These are phyloP conservation scores for Puffinus mauretanicus DNA, from an alignment of 2,113 vertebrate species.

Conservation along the genomic window DNA sequence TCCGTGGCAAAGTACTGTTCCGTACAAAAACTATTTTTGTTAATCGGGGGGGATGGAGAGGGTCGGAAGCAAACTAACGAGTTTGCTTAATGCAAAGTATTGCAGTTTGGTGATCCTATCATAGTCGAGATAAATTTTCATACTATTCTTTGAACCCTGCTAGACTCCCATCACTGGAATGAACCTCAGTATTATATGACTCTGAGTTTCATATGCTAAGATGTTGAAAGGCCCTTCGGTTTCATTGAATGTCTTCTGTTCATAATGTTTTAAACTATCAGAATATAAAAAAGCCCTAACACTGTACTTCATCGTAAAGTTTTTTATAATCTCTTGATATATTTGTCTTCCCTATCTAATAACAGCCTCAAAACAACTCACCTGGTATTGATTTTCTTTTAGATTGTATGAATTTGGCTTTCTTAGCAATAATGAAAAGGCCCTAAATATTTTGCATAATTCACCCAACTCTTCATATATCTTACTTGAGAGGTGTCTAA, in stretches of 20 bases:
- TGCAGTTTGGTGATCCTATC: background rate
- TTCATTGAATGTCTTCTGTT: background rate
- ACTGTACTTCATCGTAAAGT: background rate
- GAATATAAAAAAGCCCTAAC: background rate
- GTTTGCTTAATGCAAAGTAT: background rate
- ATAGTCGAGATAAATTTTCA: background rate
- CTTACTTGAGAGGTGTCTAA: background rate
- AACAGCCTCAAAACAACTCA: background rate
- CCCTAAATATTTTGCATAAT: background rate
- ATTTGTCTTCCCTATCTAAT: background rate
- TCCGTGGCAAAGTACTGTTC: background rate
- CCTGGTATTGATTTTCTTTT: background rate
- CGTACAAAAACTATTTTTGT: background rate
- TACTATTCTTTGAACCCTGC: background rate
- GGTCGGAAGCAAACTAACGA: background rate
- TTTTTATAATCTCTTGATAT: background rate
- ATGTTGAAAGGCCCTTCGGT: background rate
- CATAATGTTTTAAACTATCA: background rate
- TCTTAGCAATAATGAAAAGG: background rate
- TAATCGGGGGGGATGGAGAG: fast-evolving
- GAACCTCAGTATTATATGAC: background rate
- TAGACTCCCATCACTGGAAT: background rate
- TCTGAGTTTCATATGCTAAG: background rate
- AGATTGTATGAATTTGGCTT: background rate
- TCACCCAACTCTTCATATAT: background rate